A percentile compares a stretch with the other conserved stretches of the same genome.
phyloP scores from a whole-genome alignment of 2,113 vertebrate genomes.

The Deroptyus accipitrinus region DNA sequence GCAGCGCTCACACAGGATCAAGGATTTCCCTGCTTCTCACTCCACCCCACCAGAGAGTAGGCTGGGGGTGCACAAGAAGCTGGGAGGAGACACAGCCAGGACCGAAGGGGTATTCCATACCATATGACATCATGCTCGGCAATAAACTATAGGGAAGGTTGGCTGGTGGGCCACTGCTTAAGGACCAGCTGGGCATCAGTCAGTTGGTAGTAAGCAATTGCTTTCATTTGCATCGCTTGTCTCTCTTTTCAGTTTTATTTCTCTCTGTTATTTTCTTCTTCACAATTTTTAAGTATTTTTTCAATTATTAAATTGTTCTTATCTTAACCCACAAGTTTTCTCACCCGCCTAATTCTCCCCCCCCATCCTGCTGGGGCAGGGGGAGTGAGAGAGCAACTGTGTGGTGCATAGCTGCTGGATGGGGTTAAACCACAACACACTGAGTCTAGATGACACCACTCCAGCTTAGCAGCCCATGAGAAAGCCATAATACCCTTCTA shows the following conservation, averaged over 20 bases:
- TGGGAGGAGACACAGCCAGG: neutral
- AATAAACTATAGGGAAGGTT: neutral
- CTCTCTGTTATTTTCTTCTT: neutral
- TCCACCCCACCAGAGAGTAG: neutral
- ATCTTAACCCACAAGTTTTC: neutral
- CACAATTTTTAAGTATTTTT: neutral
- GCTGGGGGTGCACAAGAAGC: neutral
- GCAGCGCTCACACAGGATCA: neutral
- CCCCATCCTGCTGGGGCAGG: neutral
- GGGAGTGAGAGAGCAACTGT: neutral
- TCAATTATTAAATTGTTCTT: neutral
- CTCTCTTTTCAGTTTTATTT: neutral
- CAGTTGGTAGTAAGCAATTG: neutral
- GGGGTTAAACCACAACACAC: neutral
- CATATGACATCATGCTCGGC: neutral
- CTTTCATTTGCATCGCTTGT: neutral
- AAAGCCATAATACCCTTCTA: neutral
- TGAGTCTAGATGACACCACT: neutral
- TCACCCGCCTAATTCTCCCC: neutral
- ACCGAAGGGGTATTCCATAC: neutral
- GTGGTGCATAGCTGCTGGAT: neutral
- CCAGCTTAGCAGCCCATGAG: neutral
- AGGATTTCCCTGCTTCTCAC: neutral
- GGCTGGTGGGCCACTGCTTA: neutral
- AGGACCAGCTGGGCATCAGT: neutral